Evolutionary conservation across 2,888 invertebrate species (phyloP).

Genomic region (Papilio demoleus): DNA sequence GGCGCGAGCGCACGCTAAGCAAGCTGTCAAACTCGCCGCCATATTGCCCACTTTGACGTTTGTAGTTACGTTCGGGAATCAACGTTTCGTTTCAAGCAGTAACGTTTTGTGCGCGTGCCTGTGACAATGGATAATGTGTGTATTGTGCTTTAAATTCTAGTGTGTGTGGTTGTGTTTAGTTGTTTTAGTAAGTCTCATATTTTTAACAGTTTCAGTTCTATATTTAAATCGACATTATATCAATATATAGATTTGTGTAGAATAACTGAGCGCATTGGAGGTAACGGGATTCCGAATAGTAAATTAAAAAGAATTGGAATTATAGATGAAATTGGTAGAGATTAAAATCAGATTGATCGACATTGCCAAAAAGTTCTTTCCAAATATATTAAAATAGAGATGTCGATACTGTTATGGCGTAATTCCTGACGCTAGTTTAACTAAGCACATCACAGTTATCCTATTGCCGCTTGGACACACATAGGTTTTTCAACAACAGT

Average conservation of each 20-base stretch:
- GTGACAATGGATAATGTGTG: constrained; percentile 50
- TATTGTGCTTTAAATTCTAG: constrained; percentile 49
- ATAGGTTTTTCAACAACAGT: not conserved
- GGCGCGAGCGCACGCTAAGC: constrained; percentile 62
- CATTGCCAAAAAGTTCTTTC: too few species aligned
- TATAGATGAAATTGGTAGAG: not conserved
- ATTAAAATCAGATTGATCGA: too few species aligned
- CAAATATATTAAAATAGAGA: too few species aligned
- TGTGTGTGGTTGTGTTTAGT: constrained; percentile 54
- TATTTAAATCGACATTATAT: not conserved
- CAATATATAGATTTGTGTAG: not conserved
- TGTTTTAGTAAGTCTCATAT: constrained; percentile 51
- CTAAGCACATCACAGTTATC: not conserved
- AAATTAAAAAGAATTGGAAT: not conserved
- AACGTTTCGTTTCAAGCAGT: constrained; percentile 36
- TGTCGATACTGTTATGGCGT: too few species aligned
- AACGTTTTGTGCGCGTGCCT: constrained; percentile 43
- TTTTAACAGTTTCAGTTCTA: constrained; percentile 29
- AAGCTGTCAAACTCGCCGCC: constrained; percentile 52
- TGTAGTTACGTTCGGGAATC: constrained; percentile 48
- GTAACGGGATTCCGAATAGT: not conserved
- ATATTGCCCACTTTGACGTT: constrained; percentile 61
- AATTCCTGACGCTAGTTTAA: not conserved
- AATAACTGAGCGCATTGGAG: not conserved
- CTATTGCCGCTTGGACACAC: not conserved